Evolutionary conservation across 2,113 vertebrate genomes (phyloP), one percentile per base, ranked within the genome.

Genomic region (Prunella fulvescens): DNA sequence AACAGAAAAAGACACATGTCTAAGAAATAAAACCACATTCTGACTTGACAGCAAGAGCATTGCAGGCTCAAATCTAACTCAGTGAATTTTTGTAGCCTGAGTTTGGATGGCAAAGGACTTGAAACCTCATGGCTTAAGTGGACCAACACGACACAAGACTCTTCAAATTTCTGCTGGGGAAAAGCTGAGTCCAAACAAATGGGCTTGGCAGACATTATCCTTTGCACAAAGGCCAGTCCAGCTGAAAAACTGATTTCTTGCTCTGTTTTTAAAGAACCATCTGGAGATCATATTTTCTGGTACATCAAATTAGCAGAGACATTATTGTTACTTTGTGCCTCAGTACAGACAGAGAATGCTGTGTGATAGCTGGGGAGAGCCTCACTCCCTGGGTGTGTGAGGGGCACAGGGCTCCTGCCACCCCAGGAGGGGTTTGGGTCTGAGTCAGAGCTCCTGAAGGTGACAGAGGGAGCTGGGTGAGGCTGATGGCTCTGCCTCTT

Each of bases 301-400:
- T 84, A 56, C 44, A 51, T 40, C 76, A 64, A 60, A 78, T 47
- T n/a, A 90, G 33, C 57, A 90, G 86, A 40, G 56, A 25, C 19
- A 7, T 58, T 8, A 42, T n/a, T 45, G 37, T 67, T 35, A n/a
- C 47, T 11, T 24, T 14, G 51, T 44, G 76, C 77, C 51, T 86
- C 3, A 10, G 33, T 31, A 22, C 1, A 28, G 71, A 9, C 7
- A 39, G 67, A 0, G 4, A 86, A 10, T 0, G 1, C 64, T 19
- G 60, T 8, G 83, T 11, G 6, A 25, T 0, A 42, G 65, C 76
- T 5, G 50, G 57, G 51, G 50, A 80, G 11, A 37, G 10, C 12
- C 56, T 37, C 58, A 7, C 7, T 19, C 13, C 53, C 29, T 22
- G 0, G 0, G 4, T 6, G 24, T 19, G 1, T 1, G 24, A 62